Evolutionary conservation across 2,888 invertebrate genomes (phyloP), one percentile per base, ranked within the genome.

Genomic region (Orchestes rusci): DNA sequence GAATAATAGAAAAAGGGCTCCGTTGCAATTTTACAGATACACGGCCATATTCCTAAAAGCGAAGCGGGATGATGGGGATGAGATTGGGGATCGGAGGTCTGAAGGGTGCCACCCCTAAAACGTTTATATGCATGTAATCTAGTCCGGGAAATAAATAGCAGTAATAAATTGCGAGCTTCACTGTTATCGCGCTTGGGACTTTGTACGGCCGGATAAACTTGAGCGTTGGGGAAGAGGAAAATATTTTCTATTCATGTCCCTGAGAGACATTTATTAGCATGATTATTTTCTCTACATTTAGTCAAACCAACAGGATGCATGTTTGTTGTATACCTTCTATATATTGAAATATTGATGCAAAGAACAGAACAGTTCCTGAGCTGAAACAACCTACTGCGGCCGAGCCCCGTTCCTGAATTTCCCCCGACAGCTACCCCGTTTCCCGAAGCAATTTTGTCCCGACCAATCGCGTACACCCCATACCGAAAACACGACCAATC

Each of bases 101-200:
- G n/a, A n/a, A n/a, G n/a, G n/a, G n/a, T n/a, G n/a, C n/a, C n/a
- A n/a, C n/a, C 55, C 63, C 62, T 55, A 56, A 62, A 60, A 54
- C 68, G 67, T 69, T 69, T 68, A 68, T 68, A 67, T 69, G 66
- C 67, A 67, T 67, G 68, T 69, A 69, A 69, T 69, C 69, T 69
- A 65, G 67, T 66, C 61, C 62, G 62, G 63, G 64, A 67, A 69
- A 69, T 7, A 84, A 83, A 62, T 87, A 87, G 63, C 66, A 81
- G 60, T 81, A 84, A 61, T 84, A 81, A 33, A 86, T 89, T 31
- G 83, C 82, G 1, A 85, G 57, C 56, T 54, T 55, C 56, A 50
- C 57, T 55, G 49, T 49, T 50, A 53, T 50, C 55, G 51, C 54
- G 56, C 53, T 56, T 51, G 54, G 52, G 52, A 30, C 48, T 52